Evolutionary conservation across 1,140 invertebrate genomes (phyloP).

Genomic region (Condylostylus longicornis): DNA sequence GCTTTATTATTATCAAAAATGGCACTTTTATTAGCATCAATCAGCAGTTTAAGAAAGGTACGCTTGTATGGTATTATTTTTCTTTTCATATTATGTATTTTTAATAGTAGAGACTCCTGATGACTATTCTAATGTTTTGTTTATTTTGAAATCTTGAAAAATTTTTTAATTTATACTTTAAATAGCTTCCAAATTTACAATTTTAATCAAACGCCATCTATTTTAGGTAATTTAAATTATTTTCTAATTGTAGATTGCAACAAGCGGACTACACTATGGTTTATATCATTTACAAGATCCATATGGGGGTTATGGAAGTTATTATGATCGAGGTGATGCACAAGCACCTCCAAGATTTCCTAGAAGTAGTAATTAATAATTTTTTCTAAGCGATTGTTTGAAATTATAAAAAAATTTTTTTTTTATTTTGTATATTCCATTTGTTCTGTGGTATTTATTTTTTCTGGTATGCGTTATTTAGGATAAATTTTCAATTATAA

Average conservation of each 20-base stretch:
- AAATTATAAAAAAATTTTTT: too few species aligned
- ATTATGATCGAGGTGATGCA: constrained; percentile 26
- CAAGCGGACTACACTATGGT: constrained; percentile 26
- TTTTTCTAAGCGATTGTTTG: too few species aligned
- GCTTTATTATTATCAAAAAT: constrained; percentile 58
- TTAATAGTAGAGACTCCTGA: too few species aligned
- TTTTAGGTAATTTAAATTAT: background rate
- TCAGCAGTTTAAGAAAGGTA: constrained; percentile 56
- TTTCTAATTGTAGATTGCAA: constrained; percentile 18
- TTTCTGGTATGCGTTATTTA: too few species aligned
- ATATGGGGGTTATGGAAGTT: constrained; percentile 11
- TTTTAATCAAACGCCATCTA: background rate
- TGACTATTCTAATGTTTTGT: too few species aligned
- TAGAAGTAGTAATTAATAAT: too few species aligned
- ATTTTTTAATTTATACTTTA: background rate
- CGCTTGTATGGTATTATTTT: constrained; percentile 3
- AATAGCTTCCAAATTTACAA: background rate
- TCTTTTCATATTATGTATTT: constrained; percentile 1
- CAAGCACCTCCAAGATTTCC: constrained; percentile 27
- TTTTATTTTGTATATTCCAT: too few species aligned
- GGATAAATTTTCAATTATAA: too few species aligned
- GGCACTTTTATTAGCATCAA: constrained; percentile 57
- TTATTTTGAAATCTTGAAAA: background rate
- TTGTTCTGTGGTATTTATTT: too few species aligned
- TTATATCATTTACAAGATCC: constrained; percentile 28